These are phyloP conservation scores for Ursus arctos DNA, from an alignment of 2,113 vertebrate genomes.

Conservation along the genomic window DNA sequence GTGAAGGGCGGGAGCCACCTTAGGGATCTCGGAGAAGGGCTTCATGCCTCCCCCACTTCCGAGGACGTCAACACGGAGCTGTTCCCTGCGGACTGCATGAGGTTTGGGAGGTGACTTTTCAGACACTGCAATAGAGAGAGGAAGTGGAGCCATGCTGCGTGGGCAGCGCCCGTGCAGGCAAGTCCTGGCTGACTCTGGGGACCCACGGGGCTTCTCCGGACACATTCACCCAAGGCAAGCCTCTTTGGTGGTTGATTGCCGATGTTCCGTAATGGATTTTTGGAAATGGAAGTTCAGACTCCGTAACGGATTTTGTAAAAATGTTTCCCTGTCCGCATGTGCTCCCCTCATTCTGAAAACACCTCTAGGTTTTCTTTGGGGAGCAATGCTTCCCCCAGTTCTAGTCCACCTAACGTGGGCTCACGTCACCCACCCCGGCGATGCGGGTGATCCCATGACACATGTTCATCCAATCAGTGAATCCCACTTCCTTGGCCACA, in stretches of 20 bases:
- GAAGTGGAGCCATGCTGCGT: fast-evolving
- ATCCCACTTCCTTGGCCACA: neutral
- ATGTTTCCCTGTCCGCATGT: neutral
- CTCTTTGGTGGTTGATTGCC: neutral
- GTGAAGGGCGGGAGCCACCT: neutral
- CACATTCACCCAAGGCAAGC: neutral
- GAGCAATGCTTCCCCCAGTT: too few relatives aligned
- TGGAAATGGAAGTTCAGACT: neutral
- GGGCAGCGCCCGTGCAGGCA: neutral
- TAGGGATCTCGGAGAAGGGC: neutral
- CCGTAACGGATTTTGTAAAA: neutral
- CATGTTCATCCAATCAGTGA: neutral
- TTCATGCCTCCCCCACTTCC: fast-evolving
- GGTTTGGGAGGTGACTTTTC: neutral
- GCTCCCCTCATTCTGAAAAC: neutral
- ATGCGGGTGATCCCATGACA: too few relatives aligned
- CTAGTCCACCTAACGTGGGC: too few relatives aligned
- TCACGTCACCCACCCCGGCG: fast-evolving
- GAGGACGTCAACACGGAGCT: fast-evolving
- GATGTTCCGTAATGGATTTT: too few relatives aligned
- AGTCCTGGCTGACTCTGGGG: neutral
- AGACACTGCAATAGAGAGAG: neutral
- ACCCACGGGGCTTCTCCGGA: neutral
- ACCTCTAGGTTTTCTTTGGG: neutral
- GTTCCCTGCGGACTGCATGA: neutral